Evolutionary conservation across 2,888 invertebrate genomes (phyloP).

Genomic region (Alloscopus bannaensis): DNA sequence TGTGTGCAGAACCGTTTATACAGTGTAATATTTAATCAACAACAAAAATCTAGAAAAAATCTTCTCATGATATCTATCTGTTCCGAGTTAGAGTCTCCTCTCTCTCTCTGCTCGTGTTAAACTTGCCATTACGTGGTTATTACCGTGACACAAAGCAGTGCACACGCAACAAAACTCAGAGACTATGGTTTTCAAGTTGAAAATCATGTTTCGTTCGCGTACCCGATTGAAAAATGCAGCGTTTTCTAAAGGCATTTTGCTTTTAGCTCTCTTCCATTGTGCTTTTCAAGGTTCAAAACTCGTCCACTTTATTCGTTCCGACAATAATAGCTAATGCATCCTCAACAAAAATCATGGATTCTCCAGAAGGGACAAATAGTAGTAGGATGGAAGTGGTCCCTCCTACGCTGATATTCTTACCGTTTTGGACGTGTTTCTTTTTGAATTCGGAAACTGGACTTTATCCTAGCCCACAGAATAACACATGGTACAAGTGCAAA

Average conservation of each 20-base stretch:
- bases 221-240: background rate
- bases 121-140: background rate
- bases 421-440: conserved; percentile 61
- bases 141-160: conserved; percentile 37
- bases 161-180: conserved; percentile 18
- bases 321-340: too few relatives aligned
- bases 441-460: conserved; percentile 23
- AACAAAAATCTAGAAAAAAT: conserved; percentile 46
- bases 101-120: background rate
- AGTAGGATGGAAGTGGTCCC: background rate
- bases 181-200: conserved; percentile 3
- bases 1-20: too few relatives aligned
- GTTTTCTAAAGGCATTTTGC: too few relatives aligned
- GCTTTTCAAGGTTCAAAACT: too few relatives aligned
- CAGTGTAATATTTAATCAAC: conserved; percentile 31
- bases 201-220: conserved; percentile 26
- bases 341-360: conserved; percentile 3
- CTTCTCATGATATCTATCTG: conserved; percentile 59
- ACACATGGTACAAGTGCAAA: conserved; percentile 39
- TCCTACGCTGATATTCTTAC: conserved; percentile 12
- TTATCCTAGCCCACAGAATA: conserved; percentile 14
- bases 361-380: conserved; percentile 4
- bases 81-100: too few relatives aligned
- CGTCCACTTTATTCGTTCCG: too few relatives aligned
- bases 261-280: too few relatives aligned